Evolutionary conservation across 2,797 vertebrate species (phyloP), one percentile per base, ranked within the genome.

Genomic region (Ibycter americanus): DNA sequence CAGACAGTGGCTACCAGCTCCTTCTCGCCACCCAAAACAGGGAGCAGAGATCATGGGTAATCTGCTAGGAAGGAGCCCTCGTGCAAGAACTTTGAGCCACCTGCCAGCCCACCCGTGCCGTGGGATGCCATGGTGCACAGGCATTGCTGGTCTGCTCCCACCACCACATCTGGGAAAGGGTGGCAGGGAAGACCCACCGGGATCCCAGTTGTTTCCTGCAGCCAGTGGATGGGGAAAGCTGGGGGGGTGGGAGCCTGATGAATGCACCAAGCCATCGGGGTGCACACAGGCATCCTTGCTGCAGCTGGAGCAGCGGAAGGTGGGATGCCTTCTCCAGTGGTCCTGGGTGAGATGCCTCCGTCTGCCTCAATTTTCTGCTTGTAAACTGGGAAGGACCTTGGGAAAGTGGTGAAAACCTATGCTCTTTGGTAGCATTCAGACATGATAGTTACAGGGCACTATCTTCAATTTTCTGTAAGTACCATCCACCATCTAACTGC

Each of bases 21-120:
- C 62, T 89, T 95, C 78, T 38, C 9, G 2, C 46, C 74, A 29
- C 58, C 80, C 90, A 46, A 84, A 79, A 62, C 4, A 9, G 56
- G 87, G 78, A 94, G 87, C 90, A 95, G 95, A 96, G 90, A 80
- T 96, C 29, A 14, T 0, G 7, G 29, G 62, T 44, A 66, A 93
- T 74, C 79, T 34, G 79, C 83, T 10, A 34, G 83, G 80, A 93
- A 83, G 89, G 58, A 77, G 87, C 40, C 34, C 13, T 1, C 6
- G 2, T 1, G 3, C 2, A 0, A 9, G 15, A 12, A 13, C 8
- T 59, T 15, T 9, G 62, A 16, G 66, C 32, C 55, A 29, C 55
- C 76, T 85, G 66, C 46, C 9, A 44, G 38, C 19, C 23, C 23
- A 44, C 11, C 44, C 8, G 4, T 8, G 42, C 46, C 63, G 13